Base-by-base conservation (phyloP, 2,113 vertebrate species). In the Malaclemys terrapin region DNA sequence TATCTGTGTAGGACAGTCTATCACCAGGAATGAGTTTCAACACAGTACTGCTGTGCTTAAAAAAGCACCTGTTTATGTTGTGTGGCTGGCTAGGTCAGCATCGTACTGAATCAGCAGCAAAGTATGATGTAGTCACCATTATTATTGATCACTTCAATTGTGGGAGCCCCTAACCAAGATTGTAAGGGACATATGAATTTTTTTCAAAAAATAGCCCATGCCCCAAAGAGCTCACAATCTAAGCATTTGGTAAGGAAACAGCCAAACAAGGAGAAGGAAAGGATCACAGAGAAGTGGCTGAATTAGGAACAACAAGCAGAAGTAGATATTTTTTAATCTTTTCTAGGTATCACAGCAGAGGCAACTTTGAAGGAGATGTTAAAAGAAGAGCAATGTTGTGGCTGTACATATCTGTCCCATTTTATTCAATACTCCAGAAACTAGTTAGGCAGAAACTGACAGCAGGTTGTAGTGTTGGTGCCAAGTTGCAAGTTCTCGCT, bases 271-370 rank as follows among this genome's bases (percentile, higher is more conserved):
- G 57, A 27, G 25, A 25, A 59, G 57, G 57, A 59, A 59, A 59
- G 11, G 5, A 5, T 59, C 27, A 29, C 27, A 53, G 2, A 1
- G 1, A 49, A 84, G 81, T 22, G 79, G 25, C 38, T 80, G 82
- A 89, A 80, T 53, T 84, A 81, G 10, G 29, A 89, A 11, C 38
- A 91, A 49, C 11, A 29, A 31, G 9, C 29, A 49, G 25, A 80
- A 79, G 79, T 78, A 50, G 62, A 4, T 20, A 57, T 2, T 84
- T 78, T 53, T 16, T 3, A 0, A 0, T 27, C 0, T 11, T 65
- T 69, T 50, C 31, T 52, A 27, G 3, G 10, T 45, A 69, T 20
- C 5, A 1, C 0, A 9, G 56, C 35, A 84, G 25, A 78, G 50
- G 16, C 86, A 75, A 31, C 27, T 62, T 62, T 62, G 27, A 62